phyloP scores from a whole-genome alignment of 2,113 vertebrate species.

The Burhinus oedicnemus region DNA sequence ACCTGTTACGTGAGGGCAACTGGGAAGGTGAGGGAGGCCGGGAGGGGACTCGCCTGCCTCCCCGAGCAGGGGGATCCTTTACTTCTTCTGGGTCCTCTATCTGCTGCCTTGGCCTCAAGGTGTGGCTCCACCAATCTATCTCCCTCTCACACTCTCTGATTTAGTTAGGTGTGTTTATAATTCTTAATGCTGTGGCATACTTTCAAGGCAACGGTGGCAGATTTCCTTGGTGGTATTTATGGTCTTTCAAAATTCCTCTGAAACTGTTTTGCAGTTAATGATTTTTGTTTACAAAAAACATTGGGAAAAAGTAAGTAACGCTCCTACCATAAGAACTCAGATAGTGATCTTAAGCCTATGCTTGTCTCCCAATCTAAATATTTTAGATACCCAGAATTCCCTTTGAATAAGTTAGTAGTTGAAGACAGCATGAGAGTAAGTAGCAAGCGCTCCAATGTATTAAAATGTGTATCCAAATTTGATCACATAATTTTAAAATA shows the following conservation, averaged over 20 bases:
- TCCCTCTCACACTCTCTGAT: no score
- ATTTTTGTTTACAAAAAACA: not conserved
- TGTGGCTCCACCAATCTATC: no score
- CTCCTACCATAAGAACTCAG: not conserved
- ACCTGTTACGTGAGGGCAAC: no score
- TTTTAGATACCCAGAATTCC: not conserved
- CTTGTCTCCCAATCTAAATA: not conserved
- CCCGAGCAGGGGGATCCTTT: no score
- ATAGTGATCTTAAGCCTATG: not conserved
- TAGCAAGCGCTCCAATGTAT: accelerated
- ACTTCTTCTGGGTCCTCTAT: no score
- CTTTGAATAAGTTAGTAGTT: not conserved
- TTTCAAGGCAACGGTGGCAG: not conserved
- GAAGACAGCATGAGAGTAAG: not conserved
- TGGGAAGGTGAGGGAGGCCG: no score
- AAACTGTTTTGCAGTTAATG: not conserved
- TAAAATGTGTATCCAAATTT: not conserved
- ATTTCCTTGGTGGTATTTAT: not conserved
- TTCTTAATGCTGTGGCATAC: not conserved
- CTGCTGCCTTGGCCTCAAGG: no score
- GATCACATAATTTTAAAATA: not conserved
- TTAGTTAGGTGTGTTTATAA: not conserved
- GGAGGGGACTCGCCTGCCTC: no score
- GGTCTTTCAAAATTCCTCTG: not conserved
- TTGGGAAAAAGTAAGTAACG: not conserved